These are phyloP conservation scores for Onychomys arenicola DNA, from an alignment of 2,797 vertebrate genomes.

Conservation along the genomic window DNA sequence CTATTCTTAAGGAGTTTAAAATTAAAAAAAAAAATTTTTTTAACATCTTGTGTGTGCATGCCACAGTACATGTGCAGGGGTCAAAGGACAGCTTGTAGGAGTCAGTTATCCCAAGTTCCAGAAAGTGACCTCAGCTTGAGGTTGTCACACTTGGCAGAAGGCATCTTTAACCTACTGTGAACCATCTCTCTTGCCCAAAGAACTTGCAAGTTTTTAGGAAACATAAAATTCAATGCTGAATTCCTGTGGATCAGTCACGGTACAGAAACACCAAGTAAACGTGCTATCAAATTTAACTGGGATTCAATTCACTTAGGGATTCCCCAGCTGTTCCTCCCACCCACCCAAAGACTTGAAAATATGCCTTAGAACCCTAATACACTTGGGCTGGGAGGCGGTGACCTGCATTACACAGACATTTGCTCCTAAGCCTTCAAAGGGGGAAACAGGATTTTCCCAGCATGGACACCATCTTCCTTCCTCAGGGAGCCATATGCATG, in stretches of 20 bases:
- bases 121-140: not conserved
- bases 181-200: not conserved
- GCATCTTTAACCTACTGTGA: not conserved
- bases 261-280: conserved; percentile 20
- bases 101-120: not conserved
- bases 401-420: not conserved
- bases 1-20: conserved; percentile 40
- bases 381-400: conserved; percentile 32
- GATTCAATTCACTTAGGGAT: not conserved
- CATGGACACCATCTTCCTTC: not conserved
- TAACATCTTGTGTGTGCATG: not conserved
- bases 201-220: not conserved
- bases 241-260: not conserved
- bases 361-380: conserved; percentile 2
- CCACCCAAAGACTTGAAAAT: not conserved
- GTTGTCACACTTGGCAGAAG: not conserved
- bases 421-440: not conserved
- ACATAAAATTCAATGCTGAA: conserved; percentile 23
- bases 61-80: not conserved
- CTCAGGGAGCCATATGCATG: not conserved
- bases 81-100: not conserved
- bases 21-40: not conserved
- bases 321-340: conserved; percentile 10
- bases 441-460: conserved; percentile 23
- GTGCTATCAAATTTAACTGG: conserved; percentile 36